These are phyloP conservation scores for Odontamblyopus lacepedii DNA, from an alignment of 2,797 vertebrate species.

Conservation along the genomic window DNA sequence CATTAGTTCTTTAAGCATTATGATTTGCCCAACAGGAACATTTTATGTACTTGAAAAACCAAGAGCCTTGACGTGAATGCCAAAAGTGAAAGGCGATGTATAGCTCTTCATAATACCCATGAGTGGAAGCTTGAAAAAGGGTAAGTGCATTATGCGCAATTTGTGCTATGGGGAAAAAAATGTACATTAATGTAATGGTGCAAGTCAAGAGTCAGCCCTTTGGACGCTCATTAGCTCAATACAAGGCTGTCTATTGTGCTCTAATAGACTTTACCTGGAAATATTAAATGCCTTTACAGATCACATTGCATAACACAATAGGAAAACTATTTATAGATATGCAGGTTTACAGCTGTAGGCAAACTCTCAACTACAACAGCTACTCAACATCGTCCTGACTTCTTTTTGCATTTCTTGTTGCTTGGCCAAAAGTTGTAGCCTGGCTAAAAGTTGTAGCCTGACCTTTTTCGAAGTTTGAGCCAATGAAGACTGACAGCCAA, in stretches of 20 bases:
- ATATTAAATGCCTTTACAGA: constrained; percentile 53
- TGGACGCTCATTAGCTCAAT: constrained; percentile 44
- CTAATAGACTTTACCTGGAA: constrained; percentile 42
- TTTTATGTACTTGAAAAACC: constrained; percentile 24
- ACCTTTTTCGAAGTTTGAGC: constrained; percentile 36
- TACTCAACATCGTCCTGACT: constrained; percentile 17
- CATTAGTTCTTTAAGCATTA: constrained; percentile 7
- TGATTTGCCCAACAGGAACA: constrained; percentile 32
- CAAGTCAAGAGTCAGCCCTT: constrained; percentile 12
- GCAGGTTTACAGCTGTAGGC: constrained; percentile 34
- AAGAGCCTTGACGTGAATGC: constrained; percentile 10
- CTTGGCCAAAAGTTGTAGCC: constrained; percentile 12
- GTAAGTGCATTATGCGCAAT: not conserved
- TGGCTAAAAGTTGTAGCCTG: constrained; percentile 13
- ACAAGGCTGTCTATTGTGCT: constrained; percentile 43
- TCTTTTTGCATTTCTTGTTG: not conserved
- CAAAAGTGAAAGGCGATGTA: not conserved
- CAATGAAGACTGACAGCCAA: constrained; percentile 21
- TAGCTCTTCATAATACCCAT: not conserved
- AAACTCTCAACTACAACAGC: constrained; percentile 32
- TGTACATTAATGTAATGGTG: not conserved
- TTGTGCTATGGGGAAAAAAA: too few relatives aligned
- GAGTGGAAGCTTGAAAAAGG: not conserved
- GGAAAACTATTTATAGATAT: constrained; percentile 57
- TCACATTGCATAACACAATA: constrained; percentile 39